Base-by-base conservation (phyloP, 2,797 vertebrate species). In the Alexandromys oeconomus region DNA sequence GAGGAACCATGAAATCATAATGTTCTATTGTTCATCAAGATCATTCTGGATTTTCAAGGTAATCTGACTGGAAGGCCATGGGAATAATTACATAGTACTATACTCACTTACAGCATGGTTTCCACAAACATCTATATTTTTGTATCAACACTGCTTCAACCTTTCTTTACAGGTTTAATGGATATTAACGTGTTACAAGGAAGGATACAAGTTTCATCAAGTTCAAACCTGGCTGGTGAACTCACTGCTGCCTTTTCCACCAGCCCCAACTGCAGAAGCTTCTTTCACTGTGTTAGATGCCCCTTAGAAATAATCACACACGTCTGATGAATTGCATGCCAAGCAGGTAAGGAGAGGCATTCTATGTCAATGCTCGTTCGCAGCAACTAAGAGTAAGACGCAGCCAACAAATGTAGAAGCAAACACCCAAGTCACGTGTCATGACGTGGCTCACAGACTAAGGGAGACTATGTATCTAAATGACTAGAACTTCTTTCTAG, bases 61-160 rank as follows among this genome's bases (percentile, higher is more conserved):
- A 96, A 97, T 98, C 94, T 97, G 88, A 96, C 91, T 74, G 94
- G 89, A 97, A 96, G 76, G 25, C 86, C 88, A 94, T 87, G 88
- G 67, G 91, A 96, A 95, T 97, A 98, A 97, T 96, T 97, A 97
- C 57, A 97, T 51, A 93, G 96, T 89, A 89, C 88, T 92, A 85
- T 57, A 92, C 61, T 92, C 92, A 84, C 81, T 94, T 96, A 91
- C 13, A 76, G 74, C 10, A 67, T 21, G 77, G 25, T 91, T 95
- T 71, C 94, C 91, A 90, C 92, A 94, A 94, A 90, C 89, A 87
- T 90, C 65, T 96, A 80, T 94, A 79, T 96, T 96, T 97, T 92
- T 76, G 27, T 92, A 96, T 93, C 96, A 97, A 96, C 94, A 97
- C 87, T 48, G 74, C 91, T 98, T 95, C 86, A 71, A 31, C 61